Percentiles rank a stretch among this genome's conserved stretches.
Evolutionary conservation across 1,140 invertebrate species (phyloP).

Genomic region (Drosophila leontia): DNA sequence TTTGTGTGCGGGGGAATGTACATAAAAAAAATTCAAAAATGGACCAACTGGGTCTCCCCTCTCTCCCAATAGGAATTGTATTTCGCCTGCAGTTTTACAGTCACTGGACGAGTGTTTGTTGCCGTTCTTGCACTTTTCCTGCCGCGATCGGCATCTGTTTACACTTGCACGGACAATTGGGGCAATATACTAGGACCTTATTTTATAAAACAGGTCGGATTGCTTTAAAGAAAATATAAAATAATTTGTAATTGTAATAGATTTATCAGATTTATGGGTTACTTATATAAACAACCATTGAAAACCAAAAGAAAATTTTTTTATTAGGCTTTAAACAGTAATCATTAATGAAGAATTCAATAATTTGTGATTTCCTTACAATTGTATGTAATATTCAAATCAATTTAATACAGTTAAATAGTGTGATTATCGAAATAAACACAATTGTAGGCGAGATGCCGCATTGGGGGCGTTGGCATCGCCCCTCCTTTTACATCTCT

Average conservation of each 20-base stretch:
- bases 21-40: slow-evolving; percentile 66
- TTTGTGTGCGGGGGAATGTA: slow-evolving; percentile 31
- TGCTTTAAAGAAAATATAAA: background rate
- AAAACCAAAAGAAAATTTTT: background rate
- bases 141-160: slow-evolving; percentile 39
- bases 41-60: slow-evolving; percentile 64
- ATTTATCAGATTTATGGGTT: background rate
- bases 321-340: background rate
- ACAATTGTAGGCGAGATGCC: slow-evolving; percentile 20
- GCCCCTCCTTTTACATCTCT: background rate
- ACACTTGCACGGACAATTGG: background rate
- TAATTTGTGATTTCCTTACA: background rate
- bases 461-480: slow-evolving; percentile 39
- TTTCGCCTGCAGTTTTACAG: slow-evolving; percentile 41
- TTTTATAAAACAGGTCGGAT: background rate
- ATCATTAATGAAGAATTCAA: background rate
- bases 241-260: background rate
- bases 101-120: slow-evolving; percentile 20
- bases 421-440: background rate
- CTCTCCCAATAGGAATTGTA: slow-evolving; percentile 65
- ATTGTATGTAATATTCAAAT: background rate
- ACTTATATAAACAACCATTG: background rate
- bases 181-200: background rate
- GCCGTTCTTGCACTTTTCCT: slow-evolving; percentile 35
- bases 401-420: background rate